Base-by-base conservation (phyloP, 2,113 vertebrate species). In the Strigops habroptila region DNA sequence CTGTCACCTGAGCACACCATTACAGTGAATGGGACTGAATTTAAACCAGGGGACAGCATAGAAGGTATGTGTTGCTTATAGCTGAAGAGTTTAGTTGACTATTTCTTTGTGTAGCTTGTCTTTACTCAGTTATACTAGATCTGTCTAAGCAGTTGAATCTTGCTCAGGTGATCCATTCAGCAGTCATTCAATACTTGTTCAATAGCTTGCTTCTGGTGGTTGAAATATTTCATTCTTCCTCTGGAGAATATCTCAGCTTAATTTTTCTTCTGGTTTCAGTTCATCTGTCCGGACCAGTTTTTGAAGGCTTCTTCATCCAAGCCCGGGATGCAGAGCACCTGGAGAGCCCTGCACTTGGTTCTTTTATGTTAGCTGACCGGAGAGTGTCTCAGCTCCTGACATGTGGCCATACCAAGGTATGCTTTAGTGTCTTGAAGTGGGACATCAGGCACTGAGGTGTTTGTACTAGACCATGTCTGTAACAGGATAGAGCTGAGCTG, bases 301-400 rank as follows among this genome's bases (percentile, higher is more conserved):
- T 99, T 96, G 95, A 88, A 91, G 99, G 99, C 21, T 99, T 99
- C 86, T 98, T 99, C 31, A 67, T 99, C 16, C 98, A 99, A 97
- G 98, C 98, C 23, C 96, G 98, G 17, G 75, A 98, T 77, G 97
- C 98, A 35, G 96, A 93, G 6, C 79, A 97, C 41, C 69, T 96
- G 70, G 84, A 67, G 18, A 87, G 94, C 15, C 74, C 94, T 65
- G 94, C 98, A 14, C 18, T 98, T 59, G 99, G 99, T 15, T 97
- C 97, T 59, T 99, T 99, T 60, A 49, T 73, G 7, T 64, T 99
- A 27, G 93, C 64, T 49, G 95, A 98, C 84, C 68, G 82, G 7
- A 53, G 62, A 7, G 51, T 14, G 68, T 98, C 98, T 55, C 99
- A 99, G 89, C 98, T 99, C 74, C 96, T 99, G 76, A 96, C 88